Evolutionary conservation across 2,113 vertebrate species (phyloP).

Genomic region (Tauraco erythrolophus): DNA sequence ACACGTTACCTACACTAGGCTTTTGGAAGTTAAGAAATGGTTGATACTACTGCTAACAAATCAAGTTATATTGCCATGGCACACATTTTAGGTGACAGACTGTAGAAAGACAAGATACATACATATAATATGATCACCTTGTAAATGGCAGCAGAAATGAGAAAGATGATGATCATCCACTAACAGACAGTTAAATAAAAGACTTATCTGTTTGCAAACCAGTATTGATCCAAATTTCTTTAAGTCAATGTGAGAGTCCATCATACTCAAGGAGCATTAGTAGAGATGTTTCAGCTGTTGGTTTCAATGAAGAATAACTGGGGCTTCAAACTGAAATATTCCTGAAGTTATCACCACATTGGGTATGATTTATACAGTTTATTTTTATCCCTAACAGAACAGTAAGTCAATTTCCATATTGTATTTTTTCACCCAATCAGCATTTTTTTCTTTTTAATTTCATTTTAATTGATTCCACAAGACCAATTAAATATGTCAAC

Average conservation of each 20-base stretch:
- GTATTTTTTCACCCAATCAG: not conserved
- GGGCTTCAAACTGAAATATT: not conserved
- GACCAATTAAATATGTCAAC: not conserved
- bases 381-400: not conserved
- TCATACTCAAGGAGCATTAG: not conserved
- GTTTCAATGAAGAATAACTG: not conserved
- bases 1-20: accelerated
- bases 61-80: not conserved
- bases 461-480: not conserved
- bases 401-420: not conserved
- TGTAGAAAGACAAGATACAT: not conserved
- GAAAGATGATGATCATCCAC: not conserved
- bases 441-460: not conserved
- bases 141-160: not conserved
- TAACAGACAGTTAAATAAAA: not conserved
- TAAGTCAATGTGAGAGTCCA: not conserved
- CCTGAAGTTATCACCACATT: not conserved
- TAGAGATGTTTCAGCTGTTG: not conserved
- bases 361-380: not conserved
- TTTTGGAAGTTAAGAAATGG: not conserved
- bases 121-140: not conserved
- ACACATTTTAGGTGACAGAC: not conserved
- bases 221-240: not conserved
- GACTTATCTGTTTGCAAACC: not conserved
- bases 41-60: not conserved